Evolutionary conservation across 2,888 invertebrate species (phyloP), one percentile per base, ranked within the genome.

Genomic region (Antheraea assamensis): DNA sequence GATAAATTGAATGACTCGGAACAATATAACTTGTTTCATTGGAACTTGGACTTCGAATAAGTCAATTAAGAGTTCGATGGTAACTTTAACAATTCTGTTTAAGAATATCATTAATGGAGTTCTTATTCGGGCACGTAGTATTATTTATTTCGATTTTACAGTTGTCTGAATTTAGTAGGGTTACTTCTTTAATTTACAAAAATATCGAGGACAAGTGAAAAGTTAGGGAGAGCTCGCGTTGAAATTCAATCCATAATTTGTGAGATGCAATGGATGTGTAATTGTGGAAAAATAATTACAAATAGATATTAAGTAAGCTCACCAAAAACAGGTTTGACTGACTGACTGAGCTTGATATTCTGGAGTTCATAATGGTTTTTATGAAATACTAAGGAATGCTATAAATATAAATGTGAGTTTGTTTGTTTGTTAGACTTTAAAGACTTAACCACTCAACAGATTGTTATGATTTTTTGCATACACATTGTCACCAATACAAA

Each of bases 1-100:
- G 68, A 68, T 68, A 35, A 68, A 68, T 68, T 68, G 68, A 21
- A 35, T 68, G 68, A 68, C 68, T 68, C n/a, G 10, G 35, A n/a
- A 35, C 35, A n/a, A 68, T 68, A 68, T 35, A 68, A 68, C n/a
- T 68, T 47, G 58, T 35, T 73, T 70, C 73, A 42, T 70, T 8
- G 17, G 55, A 47, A 73, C 61, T 49, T 73, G 49, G 71, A 61
- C 55, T n/a, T 68, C 70, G 66, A 75, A 73, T 73, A 70, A 52
- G 30, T 35, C 27, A 70, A 52, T 73, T 30, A 61, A 24, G 27
- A 42, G 47, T 35, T 31, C 31, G 19, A 52, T 30, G 13, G n/a
- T 35, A 73, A 61, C 47, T 68, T 42, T 35, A 19, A 68, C 55
- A 66, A 24, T 61, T 58, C 30, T 35, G 27, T 64, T 68, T 68